Evolutionary conservation across 35 echinoderm and acorn worm species (phyloP), one percentile per base, ranked within the genome.

Genomic region (Diadema setosum): DNA sequence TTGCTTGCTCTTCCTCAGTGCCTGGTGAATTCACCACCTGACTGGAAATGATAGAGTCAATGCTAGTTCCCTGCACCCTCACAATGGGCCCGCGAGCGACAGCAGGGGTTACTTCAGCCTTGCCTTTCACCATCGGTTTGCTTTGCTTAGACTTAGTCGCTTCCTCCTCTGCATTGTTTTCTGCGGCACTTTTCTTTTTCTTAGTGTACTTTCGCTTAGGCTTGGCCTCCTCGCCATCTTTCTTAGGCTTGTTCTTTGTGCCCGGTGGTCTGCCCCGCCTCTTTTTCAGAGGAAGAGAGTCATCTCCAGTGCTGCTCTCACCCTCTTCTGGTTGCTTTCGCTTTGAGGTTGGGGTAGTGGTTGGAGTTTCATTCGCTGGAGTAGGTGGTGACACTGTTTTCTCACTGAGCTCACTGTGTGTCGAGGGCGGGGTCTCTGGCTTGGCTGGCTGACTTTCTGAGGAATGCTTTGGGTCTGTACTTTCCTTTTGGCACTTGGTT

Each of bases 81-180:
- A 96, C 34, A 8, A 92, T 21, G 20, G 94, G 94, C 2, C 94
- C 94, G 50, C 87, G 91, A 58, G 33, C 36, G 36, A 39, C 58
- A 15, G 81, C 49, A n/a, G 32, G 33, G 18, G 82, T 39, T 7
- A 42, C 58, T 12, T 91, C 90, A 5, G 73, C 11, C 6, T 52
- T 91, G 16, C 34, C 26, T 70, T 80, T 73, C 27, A 45, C 8
- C 17, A 43, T 39, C 29, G 31, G 31, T 45, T 57, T 46, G 25
- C 81, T 23, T 52, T 94, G 92, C 49, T 94, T 94, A 58, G 90
- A 94, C 43, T 92, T 96, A 30, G 67, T 83, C 5, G 84, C 52
- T 64, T 88, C 94, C 20, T 67, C 25, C 42, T 92, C 45, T 67
- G 33, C 43, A 35, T 91, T 89, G 17, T 45, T 41, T 43, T 86